These are phyloP conservation scores for Eulithis testata DNA, from an alignment of 2,888 invertebrate species.

Conservation along the genomic window DNA sequence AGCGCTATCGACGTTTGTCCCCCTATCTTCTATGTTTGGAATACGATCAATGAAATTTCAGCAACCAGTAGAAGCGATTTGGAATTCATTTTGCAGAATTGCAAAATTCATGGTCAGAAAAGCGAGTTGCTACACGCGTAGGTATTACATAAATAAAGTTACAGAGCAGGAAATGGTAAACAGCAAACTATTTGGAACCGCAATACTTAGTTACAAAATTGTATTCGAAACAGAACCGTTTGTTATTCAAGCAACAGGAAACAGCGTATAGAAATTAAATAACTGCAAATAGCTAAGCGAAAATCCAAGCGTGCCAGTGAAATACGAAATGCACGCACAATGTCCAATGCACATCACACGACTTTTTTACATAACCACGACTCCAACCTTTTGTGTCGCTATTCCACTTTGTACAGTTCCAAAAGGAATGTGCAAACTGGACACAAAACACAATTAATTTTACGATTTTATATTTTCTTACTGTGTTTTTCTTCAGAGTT, in stretches of 20 bases:
- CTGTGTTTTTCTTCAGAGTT: no score
- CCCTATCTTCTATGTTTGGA: slow-evolving; percentile 39
- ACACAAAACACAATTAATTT: no score
- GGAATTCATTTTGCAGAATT: slow-evolving; percentile 10
- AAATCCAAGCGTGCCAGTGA: slow-evolving; percentile 38
- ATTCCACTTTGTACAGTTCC: slow-evolving; percentile 4
- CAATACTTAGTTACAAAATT: slow-evolving; percentile 20
- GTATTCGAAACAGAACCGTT: slow-evolving; percentile 35
- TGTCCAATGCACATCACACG: slow-evolving; percentile 43
- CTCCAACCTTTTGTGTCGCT: slow-evolving; percentile 8
- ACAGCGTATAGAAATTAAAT: slow-evolving; percentile 41
- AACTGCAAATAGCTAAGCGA: slow-evolving; percentile 37
- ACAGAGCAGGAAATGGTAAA: slow-evolving; percentile 17
- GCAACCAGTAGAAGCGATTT: slow-evolving; percentile 15
- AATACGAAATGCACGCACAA: slow-evolving; percentile 49
- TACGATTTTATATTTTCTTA: no score
- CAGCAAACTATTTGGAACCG: slow-evolving; percentile 20
- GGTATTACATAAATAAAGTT: slow-evolving; percentile 18
- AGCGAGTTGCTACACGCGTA: slow-evolving; percentile 4
- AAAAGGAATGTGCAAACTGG: neutral
- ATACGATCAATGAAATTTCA: slow-evolving; percentile 23
- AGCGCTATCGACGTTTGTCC: slow-evolving; percentile 64
- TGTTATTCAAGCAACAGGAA: slow-evolving; percentile 40
- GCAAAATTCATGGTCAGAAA: slow-evolving; percentile 14
- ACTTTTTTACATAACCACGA: slow-evolving; percentile 40